Evolutionary conservation across 1,140 invertebrate genomes (phyloP).

Genomic region (Hetaerina americana): DNA sequence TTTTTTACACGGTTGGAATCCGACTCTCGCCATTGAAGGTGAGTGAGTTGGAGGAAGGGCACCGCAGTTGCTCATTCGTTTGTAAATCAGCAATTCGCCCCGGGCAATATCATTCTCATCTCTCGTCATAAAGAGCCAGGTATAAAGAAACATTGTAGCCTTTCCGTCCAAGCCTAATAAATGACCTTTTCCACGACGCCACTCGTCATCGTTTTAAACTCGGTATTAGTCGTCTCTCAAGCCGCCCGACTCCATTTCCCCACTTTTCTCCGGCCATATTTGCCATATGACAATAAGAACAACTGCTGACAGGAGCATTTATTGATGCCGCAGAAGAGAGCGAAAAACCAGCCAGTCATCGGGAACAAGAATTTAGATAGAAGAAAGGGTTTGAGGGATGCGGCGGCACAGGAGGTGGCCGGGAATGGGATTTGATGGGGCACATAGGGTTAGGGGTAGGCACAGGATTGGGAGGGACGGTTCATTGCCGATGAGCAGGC

Average conservation of each 20-base stretch:
- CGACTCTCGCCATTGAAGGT: not conserved
- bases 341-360: not conserved
- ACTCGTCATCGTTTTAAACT: too few species aligned
- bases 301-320: not conserved
- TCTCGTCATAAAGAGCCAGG: not conserved
- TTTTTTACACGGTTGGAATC: not conserved
- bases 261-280: too few species aligned
- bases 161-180: too few species aligned
- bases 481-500: too few species aligned
- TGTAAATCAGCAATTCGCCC: not conserved
- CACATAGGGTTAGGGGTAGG: too few species aligned
- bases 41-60: not conserved
- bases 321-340: not conserved
- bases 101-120: not conserved
- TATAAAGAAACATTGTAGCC: not conserved
- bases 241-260: not conserved
- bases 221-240: too few species aligned
- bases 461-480: too few species aligned
- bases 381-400: not conserved
- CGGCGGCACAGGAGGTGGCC: not conserved
- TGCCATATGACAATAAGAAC: too few species aligned
- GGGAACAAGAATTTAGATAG: not conserved
- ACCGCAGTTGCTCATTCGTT: not conserved
- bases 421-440: not conserved
- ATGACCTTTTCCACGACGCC: not conserved